phyloP scores from a whole-genome alignment of 2,888 invertebrate genomes.

The Tanaodytes sp. region DNA sequence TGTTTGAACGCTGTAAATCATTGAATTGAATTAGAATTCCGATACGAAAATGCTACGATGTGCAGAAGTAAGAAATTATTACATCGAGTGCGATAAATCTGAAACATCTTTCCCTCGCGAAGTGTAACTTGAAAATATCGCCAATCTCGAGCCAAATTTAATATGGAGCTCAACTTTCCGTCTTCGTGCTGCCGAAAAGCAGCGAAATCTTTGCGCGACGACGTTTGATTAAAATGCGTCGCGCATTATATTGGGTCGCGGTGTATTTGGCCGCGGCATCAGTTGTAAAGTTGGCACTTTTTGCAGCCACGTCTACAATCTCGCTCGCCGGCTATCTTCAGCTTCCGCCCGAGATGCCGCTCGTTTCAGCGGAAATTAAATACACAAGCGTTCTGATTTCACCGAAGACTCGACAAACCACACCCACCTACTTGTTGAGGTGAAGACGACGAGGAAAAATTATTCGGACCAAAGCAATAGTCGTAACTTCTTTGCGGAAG shows the following conservation, averaged over 20 bases:
- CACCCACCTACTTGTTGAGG: slow-evolving; percentile 66
- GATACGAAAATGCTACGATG: too few relatives aligned
- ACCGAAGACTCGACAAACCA: slow-evolving; percentile 56
- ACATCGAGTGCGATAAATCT: background rate
- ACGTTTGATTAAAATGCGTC: slow-evolving; percentile 26
- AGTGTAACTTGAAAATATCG: background rate
- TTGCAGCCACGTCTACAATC: slow-evolving; percentile 21
- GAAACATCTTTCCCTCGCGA: too few relatives aligned
- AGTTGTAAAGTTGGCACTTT: slow-evolving; percentile 57
- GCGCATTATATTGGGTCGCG: slow-evolving; percentile 20
- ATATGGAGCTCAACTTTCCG: slow-evolving; percentile 14
- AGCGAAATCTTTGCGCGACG: slow-evolving; percentile 8
- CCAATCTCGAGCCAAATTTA: slow-evolving; percentile 9
- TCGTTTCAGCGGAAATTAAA: slow-evolving; percentile 70
- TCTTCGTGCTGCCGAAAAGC: slow-evolving; percentile 3
- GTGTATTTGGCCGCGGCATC: slow-evolving; percentile 23
- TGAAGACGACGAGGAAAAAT: slow-evolving; percentile 47
- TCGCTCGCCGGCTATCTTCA: slow-evolving; percentile 46
- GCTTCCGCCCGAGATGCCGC: slow-evolving; percentile 60
- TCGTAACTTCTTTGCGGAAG: too few relatives aligned
- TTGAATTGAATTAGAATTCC: too few relatives aligned
- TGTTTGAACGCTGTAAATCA: too few relatives aligned
- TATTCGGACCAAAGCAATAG: too few relatives aligned
- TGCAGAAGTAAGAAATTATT: too few relatives aligned
- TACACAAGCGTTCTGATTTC: slow-evolving; percentile 59